These are phyloP conservation scores for Buphagus erythrorhynchus DNA, from an alignment of 2,797 vertebrate genomes.

Conservation along the genomic window DNA sequence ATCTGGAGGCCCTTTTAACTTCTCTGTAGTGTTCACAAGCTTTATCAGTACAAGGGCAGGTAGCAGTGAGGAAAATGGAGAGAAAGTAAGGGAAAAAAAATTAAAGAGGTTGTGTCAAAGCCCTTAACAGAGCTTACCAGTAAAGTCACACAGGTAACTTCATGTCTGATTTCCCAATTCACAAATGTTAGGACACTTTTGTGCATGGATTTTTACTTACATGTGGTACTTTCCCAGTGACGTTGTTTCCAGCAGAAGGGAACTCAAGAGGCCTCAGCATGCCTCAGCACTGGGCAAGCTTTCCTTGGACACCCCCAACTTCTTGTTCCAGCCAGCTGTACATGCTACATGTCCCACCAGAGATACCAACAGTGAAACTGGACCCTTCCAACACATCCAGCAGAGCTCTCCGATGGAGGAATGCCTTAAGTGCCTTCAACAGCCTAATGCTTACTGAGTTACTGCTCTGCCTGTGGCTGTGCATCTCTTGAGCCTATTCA, in stretches of 20 bases:
- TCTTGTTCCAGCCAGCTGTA: background rate
- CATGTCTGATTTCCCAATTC: background rate
- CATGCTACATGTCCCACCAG: rapidly evolving
- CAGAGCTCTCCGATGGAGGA: rapidly evolving
- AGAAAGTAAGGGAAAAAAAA: background rate
- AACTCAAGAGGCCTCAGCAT: background rate
- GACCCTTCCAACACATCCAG: background rate
- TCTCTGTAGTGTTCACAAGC: background rate
- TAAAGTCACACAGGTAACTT: background rate
- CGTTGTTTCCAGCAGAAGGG: background rate
- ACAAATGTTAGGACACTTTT: background rate
- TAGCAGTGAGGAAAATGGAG: background rate
- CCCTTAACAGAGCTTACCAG: background rate
- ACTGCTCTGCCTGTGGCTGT: background rate
- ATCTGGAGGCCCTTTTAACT: background rate
- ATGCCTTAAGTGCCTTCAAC: background rate
- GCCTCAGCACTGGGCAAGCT: background rate
- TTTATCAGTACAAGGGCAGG: background rate
- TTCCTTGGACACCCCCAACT: background rate
- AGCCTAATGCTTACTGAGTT: background rate
- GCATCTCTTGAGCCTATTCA: background rate
- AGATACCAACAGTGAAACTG: rapidly evolving
- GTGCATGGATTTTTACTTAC: background rate
- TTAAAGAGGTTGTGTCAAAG: background rate
- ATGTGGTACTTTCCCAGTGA: background rate